phyloP scores from a whole-genome alignment of 2,888 invertebrate genomes.

The Iphiclides podalirius region DNA sequence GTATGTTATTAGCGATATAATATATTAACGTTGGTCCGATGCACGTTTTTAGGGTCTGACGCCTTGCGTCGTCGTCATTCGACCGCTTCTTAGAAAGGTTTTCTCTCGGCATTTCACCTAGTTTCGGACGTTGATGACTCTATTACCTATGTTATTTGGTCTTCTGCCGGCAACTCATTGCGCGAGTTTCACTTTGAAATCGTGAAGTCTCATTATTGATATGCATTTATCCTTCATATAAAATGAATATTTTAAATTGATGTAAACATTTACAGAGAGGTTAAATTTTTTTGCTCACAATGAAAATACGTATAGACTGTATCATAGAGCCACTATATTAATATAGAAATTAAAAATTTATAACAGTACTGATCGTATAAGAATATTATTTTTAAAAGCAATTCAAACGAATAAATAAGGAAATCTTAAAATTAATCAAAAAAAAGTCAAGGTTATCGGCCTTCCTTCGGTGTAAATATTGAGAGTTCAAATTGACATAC shows the following conservation, averaged over 20 bases:
- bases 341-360: too few species aligned
- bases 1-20: conserved; percentile 44
- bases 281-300: too few species aligned
- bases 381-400: too few species aligned
- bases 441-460: too few species aligned
- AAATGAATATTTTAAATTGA: too few species aligned
- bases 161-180: conserved; percentile 9
- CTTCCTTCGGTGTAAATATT: not conserved
- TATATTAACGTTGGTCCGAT: conserved; percentile 32
- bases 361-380: too few species aligned
- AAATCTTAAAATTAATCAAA: too few species aligned
- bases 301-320: too few species aligned
- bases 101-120: conserved; percentile 32
- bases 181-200: conserved; percentile 21
- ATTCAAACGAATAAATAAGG: too few species aligned
- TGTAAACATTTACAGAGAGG: too few species aligned
- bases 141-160: conserved; percentile 7
- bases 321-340: too few species aligned
- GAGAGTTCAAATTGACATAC: not conserved
- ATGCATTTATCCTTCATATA: too few species aligned
- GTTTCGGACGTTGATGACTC: conserved; percentile 20
- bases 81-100: conserved; percentile 35
- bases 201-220: not conserved
- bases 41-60: conserved; percentile 52
- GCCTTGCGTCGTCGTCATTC: conserved; percentile 26